Evolutionary conservation across 2,888 invertebrate species (phyloP).

Genomic region (Reticulitermes lucifugus): DNA sequence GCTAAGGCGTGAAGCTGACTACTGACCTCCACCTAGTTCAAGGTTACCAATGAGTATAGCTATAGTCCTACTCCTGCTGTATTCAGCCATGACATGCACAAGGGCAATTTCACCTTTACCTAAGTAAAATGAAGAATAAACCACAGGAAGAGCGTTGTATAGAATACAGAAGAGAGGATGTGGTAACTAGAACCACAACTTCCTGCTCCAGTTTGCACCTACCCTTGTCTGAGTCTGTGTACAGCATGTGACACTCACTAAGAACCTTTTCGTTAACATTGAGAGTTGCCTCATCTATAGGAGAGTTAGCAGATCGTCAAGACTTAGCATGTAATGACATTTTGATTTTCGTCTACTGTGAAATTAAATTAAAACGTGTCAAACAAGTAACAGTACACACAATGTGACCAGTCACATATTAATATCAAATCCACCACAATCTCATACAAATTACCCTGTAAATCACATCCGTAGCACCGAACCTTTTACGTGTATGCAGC

Average conservation of each 20-base stretch:
- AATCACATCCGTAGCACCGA: not conserved
- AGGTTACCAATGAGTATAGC: too few relatives aligned
- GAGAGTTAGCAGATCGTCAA: slow-evolving; percentile 53
- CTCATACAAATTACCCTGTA: too few relatives aligned
- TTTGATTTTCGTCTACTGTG: not conserved
- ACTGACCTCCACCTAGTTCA: too few relatives aligned
- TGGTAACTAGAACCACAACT: not conserved
- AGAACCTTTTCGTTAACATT: slow-evolving; percentile 66
- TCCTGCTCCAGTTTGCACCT: slow-evolving; percentile 26
- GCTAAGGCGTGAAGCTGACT: too few relatives aligned
- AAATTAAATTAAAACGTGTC: not conserved
- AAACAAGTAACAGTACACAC: not conserved
- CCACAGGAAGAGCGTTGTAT: not conserved
- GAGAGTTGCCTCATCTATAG: slow-evolving; percentile 59
- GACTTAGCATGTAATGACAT: slow-evolving; percentile 47
- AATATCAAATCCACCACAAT: not conserved
- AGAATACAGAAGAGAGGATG: not conserved
- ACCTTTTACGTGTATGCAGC: not conserved
- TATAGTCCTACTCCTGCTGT: too few relatives aligned
- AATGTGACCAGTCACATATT: not conserved
- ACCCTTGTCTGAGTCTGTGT: slow-evolving; percentile 66
- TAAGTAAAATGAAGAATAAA: too few relatives aligned
- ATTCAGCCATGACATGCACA: too few relatives aligned
- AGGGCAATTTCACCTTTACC: too few relatives aligned
- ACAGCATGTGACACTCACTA: slow-evolving; percentile 66